A percentile compares a stretch with the other conserved stretches of the same genome.
phyloP scores from a whole-genome alignment of 2,113 vertebrate genomes.

The Cyprinodon tularosa region DNA sequence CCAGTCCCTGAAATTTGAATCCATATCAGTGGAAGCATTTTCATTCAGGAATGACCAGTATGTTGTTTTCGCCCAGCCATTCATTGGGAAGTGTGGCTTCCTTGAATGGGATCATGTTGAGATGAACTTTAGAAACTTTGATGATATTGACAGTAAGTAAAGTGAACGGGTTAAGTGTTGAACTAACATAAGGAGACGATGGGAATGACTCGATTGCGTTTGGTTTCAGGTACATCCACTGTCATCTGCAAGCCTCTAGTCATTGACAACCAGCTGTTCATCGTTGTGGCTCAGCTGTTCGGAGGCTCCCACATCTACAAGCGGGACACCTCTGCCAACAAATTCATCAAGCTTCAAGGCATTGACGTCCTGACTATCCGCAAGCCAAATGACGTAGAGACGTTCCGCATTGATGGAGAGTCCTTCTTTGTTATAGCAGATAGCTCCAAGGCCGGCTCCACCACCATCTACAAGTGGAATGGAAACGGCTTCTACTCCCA shows the following conservation, averaged over 20 bases:
- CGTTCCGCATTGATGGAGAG: slow-evolving; percentile 92
- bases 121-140: slow-evolving; percentile 96
- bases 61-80: slow-evolving; percentile 95
- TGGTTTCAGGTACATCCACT: slow-evolving; percentile 90
- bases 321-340: slow-evolving; percentile 92
- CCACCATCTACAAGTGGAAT: slow-evolving; percentile 98
- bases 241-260: slow-evolving; percentile 98
- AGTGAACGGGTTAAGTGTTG: not conserved
- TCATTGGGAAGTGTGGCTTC: slow-evolving; percentile 96
- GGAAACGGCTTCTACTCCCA: slow-evolving; percentile 99
- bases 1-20: slow-evolving; percentile 94
- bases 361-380: slow-evolving; percentile 97
- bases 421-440: slow-evolving; percentile 95
- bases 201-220: not conserved
- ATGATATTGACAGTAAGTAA: slow-evolving; percentile 94
- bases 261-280: slow-evolving; percentile 93
- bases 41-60: slow-evolving; percentile 92
- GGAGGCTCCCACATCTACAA: slow-evolving; percentile 99
- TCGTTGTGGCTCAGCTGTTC: slow-evolving; percentile 96
- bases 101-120: slow-evolving; percentile 99
- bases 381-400: slow-evolving; percentile 98
- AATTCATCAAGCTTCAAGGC: slow-evolving; percentile 99
- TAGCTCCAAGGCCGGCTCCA: slow-evolving; percentile 98
- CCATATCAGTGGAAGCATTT: slow-evolving; percentile 95
- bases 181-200: not conserved